Evolutionary conservation across 2,113 vertebrate genomes (phyloP).

Genomic region (Pipa parva): DNA sequence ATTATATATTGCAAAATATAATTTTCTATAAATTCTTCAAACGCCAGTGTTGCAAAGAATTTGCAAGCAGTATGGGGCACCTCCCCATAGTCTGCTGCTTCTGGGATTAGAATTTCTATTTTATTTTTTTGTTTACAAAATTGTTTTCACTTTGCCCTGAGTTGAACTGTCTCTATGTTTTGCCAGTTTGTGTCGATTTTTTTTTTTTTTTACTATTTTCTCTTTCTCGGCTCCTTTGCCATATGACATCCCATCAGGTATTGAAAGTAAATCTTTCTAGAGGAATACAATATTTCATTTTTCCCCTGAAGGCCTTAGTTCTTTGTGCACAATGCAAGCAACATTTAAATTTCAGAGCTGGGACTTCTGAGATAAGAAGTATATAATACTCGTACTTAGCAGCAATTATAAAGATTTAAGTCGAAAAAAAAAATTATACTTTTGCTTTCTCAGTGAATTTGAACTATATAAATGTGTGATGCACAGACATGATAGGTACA

Average conservation of each 20-base stretch:
- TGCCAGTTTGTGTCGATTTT: not conserved
- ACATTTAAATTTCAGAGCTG: not conserved
- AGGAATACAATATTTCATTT: constrained; percentile 15
- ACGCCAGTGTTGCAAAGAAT: too few species aligned
- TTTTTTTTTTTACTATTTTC: not conserved
- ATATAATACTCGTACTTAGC: constrained; percentile 9
- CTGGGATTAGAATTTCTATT: too few species aligned
- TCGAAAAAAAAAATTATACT: not conserved
- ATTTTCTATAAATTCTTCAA: too few species aligned
- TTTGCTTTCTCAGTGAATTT: too few species aligned
- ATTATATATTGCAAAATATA: too few species aligned
- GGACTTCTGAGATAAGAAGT: constrained; percentile 23
- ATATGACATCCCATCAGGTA: constrained; percentile 18
- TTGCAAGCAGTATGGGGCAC: too few species aligned
- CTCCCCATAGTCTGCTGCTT: too few species aligned
- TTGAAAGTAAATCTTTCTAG: constrained; percentile 20
- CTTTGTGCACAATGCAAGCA: constrained; percentile 20
- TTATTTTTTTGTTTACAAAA: too few species aligned
- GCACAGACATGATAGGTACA: too few species aligned
- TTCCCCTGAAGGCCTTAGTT: not conserved
- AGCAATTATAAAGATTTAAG: constrained; percentile 8
- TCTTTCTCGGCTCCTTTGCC: constrained; percentile 1
- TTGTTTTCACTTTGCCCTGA: not conserved
- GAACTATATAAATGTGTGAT: too few species aligned
- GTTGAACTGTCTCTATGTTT: not conserved